Evolutionary conservation across 2,113 vertebrate species (phyloP).

Genomic region (Ictidomys tridecemlineatus): DNA sequence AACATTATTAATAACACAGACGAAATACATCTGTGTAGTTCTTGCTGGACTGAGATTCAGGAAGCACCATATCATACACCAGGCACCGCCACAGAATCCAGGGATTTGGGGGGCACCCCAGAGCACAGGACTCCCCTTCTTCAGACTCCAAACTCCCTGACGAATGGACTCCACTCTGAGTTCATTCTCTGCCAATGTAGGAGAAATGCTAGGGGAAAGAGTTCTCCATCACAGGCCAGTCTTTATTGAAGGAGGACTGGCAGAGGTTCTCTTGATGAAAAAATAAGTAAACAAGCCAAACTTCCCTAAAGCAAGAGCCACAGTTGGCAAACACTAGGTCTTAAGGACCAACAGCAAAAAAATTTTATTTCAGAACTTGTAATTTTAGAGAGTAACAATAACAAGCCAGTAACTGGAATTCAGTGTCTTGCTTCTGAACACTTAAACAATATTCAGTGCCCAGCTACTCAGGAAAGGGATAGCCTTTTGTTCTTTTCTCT

Average conservation of each 20-base stretch:
- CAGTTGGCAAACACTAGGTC: constrained; percentile 35
- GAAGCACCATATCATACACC: background rate
- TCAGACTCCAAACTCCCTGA: background rate
- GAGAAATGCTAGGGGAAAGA: background rate
- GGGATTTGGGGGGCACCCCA: background rate
- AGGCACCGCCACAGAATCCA: background rate
- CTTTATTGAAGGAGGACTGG: background rate
- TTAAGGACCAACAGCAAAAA: constrained; percentile 22
- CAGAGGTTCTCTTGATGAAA: constrained; percentile 40
- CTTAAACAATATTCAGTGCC: background rate
- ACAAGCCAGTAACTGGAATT: constrained; percentile 20
- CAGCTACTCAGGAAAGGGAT: background rate
- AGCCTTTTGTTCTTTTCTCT: background rate
- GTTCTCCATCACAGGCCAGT: constrained; percentile 1
- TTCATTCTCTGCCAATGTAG: background rate
- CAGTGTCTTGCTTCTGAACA: background rate
- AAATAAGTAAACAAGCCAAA: constrained; percentile 5
- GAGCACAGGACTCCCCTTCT: background rate
- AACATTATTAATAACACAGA: background rate
- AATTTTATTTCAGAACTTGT: constrained; percentile 46
- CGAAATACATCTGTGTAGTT: background rate
- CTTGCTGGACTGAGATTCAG: background rate
- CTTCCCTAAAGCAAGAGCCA: background rate
- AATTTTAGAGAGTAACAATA: constrained; percentile 28
- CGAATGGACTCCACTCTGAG: background rate